Evolutionary conservation across 30 jellyfish, hydroid and myxozoan genomes (phyloP).

Genomic region (Cassiopea andromeda): DNA sequence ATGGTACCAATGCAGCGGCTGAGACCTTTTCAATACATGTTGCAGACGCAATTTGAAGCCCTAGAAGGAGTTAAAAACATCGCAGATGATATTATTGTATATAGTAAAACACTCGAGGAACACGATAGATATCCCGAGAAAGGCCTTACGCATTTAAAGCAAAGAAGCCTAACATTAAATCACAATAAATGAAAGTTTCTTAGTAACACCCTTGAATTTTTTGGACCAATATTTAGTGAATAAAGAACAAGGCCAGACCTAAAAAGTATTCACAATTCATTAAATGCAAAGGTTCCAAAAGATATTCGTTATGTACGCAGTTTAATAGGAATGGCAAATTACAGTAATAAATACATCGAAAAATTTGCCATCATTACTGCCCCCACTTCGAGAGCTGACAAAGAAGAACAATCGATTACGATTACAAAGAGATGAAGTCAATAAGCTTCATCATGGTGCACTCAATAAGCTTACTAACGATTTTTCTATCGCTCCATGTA

Average conservation of each 20-base stretch:
- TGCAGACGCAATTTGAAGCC: background rate
- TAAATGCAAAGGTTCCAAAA: background rate
- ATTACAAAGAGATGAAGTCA: background rate
- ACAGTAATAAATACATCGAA: background rate
- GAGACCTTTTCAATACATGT: background rate
- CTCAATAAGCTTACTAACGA: background rate
- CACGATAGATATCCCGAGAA: background rate
- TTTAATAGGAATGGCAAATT: background rate
- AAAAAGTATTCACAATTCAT: background rate
- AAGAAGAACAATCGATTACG: background rate
- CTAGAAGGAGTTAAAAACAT: conserved; percentile 8
- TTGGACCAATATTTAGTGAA: background rate
- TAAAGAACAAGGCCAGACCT: background rate
- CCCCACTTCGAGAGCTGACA: background rate
- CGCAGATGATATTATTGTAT: conserved; percentile 28
- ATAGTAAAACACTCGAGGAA: background rate
- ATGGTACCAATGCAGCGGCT: background rate
- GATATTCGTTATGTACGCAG: background rate
- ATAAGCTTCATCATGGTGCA: background rate
- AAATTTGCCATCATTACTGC: background rate
- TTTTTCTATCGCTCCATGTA: background rate
- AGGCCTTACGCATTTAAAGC: no score
- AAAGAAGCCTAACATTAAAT: background rate
- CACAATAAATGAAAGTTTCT: background rate
- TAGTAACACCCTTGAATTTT: background rate